Conservation (phyloP, 2,888 invertebrate species). For the Campaea margaritaria region DNA sequence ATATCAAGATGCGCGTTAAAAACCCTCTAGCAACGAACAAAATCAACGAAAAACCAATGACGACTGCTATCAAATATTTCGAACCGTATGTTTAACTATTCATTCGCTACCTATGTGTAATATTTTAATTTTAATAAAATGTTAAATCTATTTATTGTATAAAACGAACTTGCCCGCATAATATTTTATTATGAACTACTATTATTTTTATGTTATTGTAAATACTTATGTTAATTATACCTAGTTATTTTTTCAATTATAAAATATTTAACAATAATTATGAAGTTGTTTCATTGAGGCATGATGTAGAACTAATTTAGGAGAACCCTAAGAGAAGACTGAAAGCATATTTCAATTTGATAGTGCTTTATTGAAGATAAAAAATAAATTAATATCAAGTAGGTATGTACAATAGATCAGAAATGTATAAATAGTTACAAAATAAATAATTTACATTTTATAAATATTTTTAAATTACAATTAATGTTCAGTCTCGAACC, state of each 20-base stretch:
- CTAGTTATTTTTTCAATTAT: conserved; percentile 68
- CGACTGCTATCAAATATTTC: conserved; percentile 84
- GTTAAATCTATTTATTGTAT: conserved; percentile 76
- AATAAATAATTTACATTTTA: too few species aligned
- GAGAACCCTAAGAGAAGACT: neutral
- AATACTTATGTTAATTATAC: conserved; percentile 68
- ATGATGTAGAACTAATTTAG: neutral
- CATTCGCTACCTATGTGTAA: conserved; percentile 44
- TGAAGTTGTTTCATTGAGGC: conserved; percentile 45
- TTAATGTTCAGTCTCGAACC: neutral
- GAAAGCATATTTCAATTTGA: neutral
- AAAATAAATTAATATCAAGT: too few species aligned
- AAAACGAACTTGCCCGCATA: conserved; percentile 83
- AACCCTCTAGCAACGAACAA: conserved; percentile 86
- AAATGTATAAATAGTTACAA: too few species aligned
- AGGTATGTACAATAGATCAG: too few species aligned
- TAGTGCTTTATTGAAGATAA: conserved; percentile 5
- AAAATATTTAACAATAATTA: conserved; percentile 69
- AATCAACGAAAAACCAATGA: conserved; percentile 84
- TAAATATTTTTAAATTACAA: too few species aligned
- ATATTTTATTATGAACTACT: conserved; percentile 63
- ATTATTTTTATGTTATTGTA: conserved; percentile 78
- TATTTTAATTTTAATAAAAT: conserved; percentile 59
- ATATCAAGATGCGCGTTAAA: conserved; percentile 90
- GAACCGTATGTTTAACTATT: conserved; percentile 79